Base-by-base conservation (phyloP, 2,113 vertebrate genomes). In the Hemiscyllium ocellatum region DNA sequence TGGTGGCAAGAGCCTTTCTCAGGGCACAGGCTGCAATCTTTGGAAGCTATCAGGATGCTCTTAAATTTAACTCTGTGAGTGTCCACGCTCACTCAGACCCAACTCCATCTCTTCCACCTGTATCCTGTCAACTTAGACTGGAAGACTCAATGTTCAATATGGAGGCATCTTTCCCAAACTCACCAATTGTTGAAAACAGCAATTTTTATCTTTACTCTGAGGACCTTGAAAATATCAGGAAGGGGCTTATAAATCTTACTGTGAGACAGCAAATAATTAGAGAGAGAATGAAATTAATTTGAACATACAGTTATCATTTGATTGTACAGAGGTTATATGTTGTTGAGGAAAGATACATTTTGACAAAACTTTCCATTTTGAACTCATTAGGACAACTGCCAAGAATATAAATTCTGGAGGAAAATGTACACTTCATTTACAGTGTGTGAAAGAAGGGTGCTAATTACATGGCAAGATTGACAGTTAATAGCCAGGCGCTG, bases 11-110 rank as follows among this genome's bases (percentile, higher is more conserved):
- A 72, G 98, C 98, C 7, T 99, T 99, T 94, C 98, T 99, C 70
- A 97, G 97, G 96, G 98, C 98, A 29, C 98, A 99, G 96, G 98
- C 98, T 0, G 96, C 98, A 96, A 98, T 99, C 37, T 99, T 99
- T 19, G 98, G 98, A 68, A 97, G 98, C 1, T 99, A 99, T 96
- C 98, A 97, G 6, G 98, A 98, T 0, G 98, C 98, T 0, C 97
- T 99, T 2, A 85, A 97, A 95, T 97, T 95, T 76, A 96, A 33
- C 52, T 96, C 96, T 89, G 97, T 98, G 96, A 95, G 96, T 96
- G 50, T 61, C 42, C 42, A 5, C 65, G 3, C 0, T 69, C 50
- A 7, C 15, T 94, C 15, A 22, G 65, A 37, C 65, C 68, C 87
- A 90, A 4, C 22, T 90, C 17, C 80, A 6, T 42, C 37, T 42